Evolutionary conservation across 1,140 invertebrate species (phyloP), one percentile per base, ranked within the genome.

Genomic region (Episyrphus balteatus): DNA sequence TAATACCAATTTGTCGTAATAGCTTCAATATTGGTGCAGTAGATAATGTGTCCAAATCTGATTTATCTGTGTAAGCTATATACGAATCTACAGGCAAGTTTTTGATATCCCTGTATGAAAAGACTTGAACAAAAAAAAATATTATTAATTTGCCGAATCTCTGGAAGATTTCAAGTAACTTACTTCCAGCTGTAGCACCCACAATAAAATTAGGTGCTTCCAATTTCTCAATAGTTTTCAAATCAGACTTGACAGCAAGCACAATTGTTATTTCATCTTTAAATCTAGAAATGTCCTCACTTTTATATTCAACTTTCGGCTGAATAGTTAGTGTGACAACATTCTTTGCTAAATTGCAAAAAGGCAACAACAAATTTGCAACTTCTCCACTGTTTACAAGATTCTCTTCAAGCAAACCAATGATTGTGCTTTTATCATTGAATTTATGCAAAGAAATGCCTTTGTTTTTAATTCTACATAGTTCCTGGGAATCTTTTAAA

Each of bases 131-230:
- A n/a, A n/a, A 0, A 9, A 18, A 2, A 36, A 26, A 30, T 36
- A 32, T n/a, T 37, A 46, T n/a, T 5, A 44, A 18, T 15, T 2
- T 1, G 21, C 15, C 31, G n/a, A 12, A 10, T 19, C 3, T 0
- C 9, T 15, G 8, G 12, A 7, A 5, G 7, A 2, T 7, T 2
- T 5, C 8, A 44, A 44, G 5, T 15, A 32, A 52, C 60, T 54
- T 47, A 66, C 62, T 51, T 34, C 62, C 62, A 0, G 62, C 62
- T 17, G 59, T 51, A 1, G 57, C 62, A 11, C 62, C 62, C 3
- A 53, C 54, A 19, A 66, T 60, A 17, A 66, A 66, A 42, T 66
- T 66, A 5, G 62, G 62, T 18, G 61, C 53, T 44, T 66, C 60
- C 10, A 66, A 42, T 14, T 66, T 53, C n/a, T 47, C 21, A 9